Percentiles rank a stretch among this genome's conserved stretches.
Evolutionary conservation across 2,797 vertebrate genomes (phyloP).

Genomic region (Numenius phaeopus): DNA sequence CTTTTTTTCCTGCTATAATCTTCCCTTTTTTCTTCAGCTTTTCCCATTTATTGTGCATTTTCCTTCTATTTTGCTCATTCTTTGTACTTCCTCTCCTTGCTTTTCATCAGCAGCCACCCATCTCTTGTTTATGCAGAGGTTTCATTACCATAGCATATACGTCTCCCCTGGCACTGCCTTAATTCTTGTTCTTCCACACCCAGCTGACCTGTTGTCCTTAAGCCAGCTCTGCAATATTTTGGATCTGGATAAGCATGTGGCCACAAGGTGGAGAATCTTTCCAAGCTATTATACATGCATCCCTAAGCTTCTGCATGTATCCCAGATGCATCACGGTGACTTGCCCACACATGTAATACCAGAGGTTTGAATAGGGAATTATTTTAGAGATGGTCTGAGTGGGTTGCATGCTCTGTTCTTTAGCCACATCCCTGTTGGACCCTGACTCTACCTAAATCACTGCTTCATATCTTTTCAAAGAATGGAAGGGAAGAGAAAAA

Average conservation of each 20-base stretch:
- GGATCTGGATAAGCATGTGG: neutral
- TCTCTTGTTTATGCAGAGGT: neutral
- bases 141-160: neutral
- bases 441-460: neutral
- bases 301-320: neutral
- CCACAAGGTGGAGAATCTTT: neutral
- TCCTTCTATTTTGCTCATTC: neutral
- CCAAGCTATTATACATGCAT: neutral
- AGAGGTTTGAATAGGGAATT: neutral
- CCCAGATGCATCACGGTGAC: neutral
- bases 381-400: neutral
- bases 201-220: neutral
- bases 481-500: conserved; percentile 43
- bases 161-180: neutral
- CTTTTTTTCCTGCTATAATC: neutral
- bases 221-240: neutral
- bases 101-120: neutral
- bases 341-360: rapidly evolving
- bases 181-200: neutral
- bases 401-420: neutral
- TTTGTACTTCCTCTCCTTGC: neutral
- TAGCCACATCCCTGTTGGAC: neutral
- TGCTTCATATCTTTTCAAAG: neutral
- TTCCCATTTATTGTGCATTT: neutral
- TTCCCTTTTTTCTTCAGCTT: neutral